phyloP scores from a whole-genome alignment of 2,888 invertebrate species.

The Stenolophus ochropezus region DNA sequence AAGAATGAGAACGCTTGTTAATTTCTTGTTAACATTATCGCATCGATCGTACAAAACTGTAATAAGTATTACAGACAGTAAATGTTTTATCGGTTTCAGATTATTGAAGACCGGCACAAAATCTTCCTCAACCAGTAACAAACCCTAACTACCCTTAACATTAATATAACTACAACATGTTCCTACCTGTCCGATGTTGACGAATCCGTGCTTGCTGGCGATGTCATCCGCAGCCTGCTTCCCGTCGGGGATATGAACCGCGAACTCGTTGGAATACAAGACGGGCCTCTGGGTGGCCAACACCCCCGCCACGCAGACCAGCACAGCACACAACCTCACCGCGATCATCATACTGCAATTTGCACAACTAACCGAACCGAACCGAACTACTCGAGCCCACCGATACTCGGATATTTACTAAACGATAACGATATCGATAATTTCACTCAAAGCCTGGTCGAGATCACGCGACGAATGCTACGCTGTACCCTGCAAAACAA shows the following conservation, averaged over 20 bases:
- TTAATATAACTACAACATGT: too few species aligned
- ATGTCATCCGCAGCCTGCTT: conserved; percentile 83
- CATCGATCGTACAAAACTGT: too few species aligned
- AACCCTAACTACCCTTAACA: too few species aligned
- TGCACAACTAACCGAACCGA: conserved; percentile 35
- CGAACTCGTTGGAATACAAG: conserved; percentile 86
- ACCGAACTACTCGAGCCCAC: conserved; percentile 4
- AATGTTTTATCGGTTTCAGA: too few species aligned
- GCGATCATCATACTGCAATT: conserved; percentile 62
- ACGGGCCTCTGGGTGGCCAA: conserved; percentile 70
- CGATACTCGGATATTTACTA: neutral
- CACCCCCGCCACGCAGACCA: conserved; percentile 62
- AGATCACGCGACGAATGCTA: conserved; percentile 54
- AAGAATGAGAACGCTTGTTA: too few species aligned
- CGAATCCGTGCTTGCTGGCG: conserved; percentile 89
- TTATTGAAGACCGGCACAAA: too few species aligned
- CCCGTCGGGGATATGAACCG: conserved; percentile 88
- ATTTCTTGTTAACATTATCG: too few species aligned
- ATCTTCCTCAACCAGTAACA: too few species aligned
- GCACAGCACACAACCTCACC: conserved; percentile 63
- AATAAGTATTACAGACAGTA: too few species aligned
- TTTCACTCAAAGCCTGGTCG: conserved; percentile 43
- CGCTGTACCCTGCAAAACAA: conserved; percentile 49
- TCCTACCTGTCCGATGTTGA: conserved; percentile 91
- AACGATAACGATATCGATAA: conserved; percentile 31